These are phyloP conservation scores for Adelphocoris suturalis DNA, from an alignment of 2,888 invertebrate genomes.

Conservation along the genomic window DNA sequence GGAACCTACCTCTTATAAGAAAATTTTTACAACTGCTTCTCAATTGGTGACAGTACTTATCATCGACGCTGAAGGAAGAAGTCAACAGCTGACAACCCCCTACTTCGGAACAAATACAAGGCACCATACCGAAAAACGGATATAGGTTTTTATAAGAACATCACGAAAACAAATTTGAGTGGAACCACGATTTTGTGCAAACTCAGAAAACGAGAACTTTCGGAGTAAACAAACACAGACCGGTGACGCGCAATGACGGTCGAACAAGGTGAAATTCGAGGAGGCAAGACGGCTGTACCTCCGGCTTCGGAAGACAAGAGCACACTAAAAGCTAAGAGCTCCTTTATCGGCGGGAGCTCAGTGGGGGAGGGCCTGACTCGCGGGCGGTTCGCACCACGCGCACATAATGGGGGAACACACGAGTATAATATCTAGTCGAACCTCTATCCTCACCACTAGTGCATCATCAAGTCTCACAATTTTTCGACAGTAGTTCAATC, in stretches of 20 bases:
- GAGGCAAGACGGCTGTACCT: background rate
- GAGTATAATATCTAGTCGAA: background rate
- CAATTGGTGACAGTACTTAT: too few species aligned
- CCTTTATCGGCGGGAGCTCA: background rate
- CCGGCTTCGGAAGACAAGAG: background rate
- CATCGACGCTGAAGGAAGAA: background rate
- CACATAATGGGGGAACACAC: background rate
- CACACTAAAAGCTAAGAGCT: background rate
- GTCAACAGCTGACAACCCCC: background rate
- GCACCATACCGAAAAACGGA: background rate
- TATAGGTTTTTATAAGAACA: too few species aligned
- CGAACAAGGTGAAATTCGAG: background rate
- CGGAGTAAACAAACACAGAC: constrained; percentile 17
- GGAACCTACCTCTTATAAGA: too few species aligned
- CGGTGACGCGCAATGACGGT: background rate
- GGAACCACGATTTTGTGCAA: too few species aligned
- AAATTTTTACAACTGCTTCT: too few species aligned
- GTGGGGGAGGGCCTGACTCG: background rate
- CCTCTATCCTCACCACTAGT: too few species aligned
- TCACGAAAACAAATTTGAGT: too few species aligned
- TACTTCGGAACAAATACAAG: background rate
- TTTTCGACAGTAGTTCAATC: too few species aligned
- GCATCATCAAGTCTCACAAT: too few species aligned
- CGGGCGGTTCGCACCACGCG: background rate
- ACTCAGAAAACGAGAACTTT: too few species aligned